Conservation (phyloP, 2,113 vertebrate species). For the Phrynocephalus versicolor region DNA sequence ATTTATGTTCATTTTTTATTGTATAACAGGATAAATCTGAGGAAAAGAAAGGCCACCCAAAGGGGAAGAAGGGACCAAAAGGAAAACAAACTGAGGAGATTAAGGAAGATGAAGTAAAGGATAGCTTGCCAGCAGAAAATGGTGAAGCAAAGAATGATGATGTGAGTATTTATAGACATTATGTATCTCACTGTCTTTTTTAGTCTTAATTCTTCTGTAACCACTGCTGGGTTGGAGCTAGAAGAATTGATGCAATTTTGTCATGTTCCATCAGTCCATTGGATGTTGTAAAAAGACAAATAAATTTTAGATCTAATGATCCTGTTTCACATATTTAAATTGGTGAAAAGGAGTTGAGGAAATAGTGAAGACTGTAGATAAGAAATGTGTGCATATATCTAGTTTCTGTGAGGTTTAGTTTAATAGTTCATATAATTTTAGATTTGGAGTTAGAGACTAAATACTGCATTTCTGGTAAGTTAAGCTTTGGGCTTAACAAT, state of each 20-base stretch:
- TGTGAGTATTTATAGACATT: conserved; percentile 61
- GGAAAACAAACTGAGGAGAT: conserved; percentile 82
- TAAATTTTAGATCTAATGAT: background rate
- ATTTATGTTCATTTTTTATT: background rate
- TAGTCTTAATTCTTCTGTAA: background rate
- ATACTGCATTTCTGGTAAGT: too few species aligned
- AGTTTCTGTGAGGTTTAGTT: too few species aligned
- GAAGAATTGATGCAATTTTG: background rate
- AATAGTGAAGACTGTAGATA: too few species aligned
- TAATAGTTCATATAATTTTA: too few species aligned
- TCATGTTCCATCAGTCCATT: background rate
- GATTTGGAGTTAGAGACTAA: too few species aligned
- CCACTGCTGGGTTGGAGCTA: background rate
- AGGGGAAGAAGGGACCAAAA: conserved; percentile 85
- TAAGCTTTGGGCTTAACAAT: too few species aligned
- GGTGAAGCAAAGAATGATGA: conserved; percentile 88
- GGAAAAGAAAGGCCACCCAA: conserved; percentile 79
- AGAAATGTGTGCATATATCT: too few species aligned
- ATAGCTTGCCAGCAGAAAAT: conserved; percentile 86
- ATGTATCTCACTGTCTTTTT: background rate
- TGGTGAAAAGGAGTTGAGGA: background rate
- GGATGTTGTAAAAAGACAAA: background rate
- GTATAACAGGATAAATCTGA: conserved; percentile 74
- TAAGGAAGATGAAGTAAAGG: conserved; percentile 79
- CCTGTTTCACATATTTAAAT: background rate